Base-by-base conservation (phyloP, 1,140 invertebrate species). In the Artemia franciscana region DNA sequence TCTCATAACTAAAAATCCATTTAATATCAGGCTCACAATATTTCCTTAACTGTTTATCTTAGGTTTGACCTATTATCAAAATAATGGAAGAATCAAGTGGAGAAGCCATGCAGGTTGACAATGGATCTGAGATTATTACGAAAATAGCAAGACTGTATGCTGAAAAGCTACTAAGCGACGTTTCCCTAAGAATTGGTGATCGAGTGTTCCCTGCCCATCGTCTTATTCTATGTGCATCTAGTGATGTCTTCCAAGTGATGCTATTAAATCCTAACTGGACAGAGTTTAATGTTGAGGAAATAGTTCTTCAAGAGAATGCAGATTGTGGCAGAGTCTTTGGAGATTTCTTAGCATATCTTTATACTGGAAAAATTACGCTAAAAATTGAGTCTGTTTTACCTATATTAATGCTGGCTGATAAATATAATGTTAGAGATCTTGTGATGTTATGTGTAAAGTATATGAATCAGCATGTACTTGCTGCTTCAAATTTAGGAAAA, bases 201-300 rank as follows among this genome's bases (percentile, higher is more conserved):
- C 78, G 82, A 25, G 81, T 84, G 63, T 92, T 88, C 77, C 85
- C 87, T 24, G 86, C 88, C 24, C 91, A 95, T 74, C 80, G 88
- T 61, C 79, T 95, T 5, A 93, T 95, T 69, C 77, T 95, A 2
- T 93, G 89, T 79, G 88, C 89, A 64, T 91, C 86, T 64, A 93
- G 89, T 74, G 90, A 94, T 78, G 91, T 95, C 21, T 94, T 95
- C 74, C 88, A 91, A 76, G 86, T 91, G 4, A 95, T 95, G 91
- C 73, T 95, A 39, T 92, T 91, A 84, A 90, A 87, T 70, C 83
- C 88, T 0, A 84, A 87, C 71, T 94, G 91, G 91, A 84, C 80
- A 60, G 91, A 94, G 71, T 90, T 86, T 69, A 80, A 85, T 65
- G 86, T 91, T 74, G 86, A 80, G 67, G 77, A 81, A 23, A 84